Evolutionary conservation across 1,140 invertebrate genomes (phyloP).

Genomic region (Panulirus ornatus): DNA sequence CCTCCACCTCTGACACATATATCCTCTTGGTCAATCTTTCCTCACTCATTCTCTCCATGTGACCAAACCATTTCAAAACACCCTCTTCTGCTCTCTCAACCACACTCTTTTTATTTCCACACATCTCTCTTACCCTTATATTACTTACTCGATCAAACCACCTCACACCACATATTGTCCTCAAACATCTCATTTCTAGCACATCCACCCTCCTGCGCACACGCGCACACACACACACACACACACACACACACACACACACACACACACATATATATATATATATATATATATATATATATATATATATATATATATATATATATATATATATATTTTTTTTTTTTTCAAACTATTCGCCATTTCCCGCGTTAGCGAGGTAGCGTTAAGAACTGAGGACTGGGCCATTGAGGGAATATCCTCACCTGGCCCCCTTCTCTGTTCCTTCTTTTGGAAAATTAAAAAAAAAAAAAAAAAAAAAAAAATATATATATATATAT

Average conservation of each 20-base stretch:
- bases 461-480: too few relatives aligned
- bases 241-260: conserved; percentile 57
- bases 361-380: too few relatives aligned
- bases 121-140: background rate
- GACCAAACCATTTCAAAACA: too few relatives aligned
- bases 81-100: too few relatives aligned
- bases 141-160: background rate
- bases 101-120: background rate
- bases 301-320: conserved; percentile 4
- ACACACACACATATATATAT: conserved; percentile 44
- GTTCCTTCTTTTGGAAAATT: too few relatives aligned
- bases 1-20: too few relatives aligned
- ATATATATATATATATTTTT: background rate
- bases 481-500: background rate
- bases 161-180: background rate
- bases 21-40: too few relatives aligned
- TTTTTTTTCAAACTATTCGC: too few relatives aligned
- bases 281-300: background rate
- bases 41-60: too few relatives aligned
- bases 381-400: too few relatives aligned
- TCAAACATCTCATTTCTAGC: background rate
- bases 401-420: too few relatives aligned
- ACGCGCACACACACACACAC: conserved; percentile 40
- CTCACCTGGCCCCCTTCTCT: too few relatives aligned
- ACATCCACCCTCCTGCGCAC: background rate